Evolutionary conservation across 2,888 invertebrate genomes (phyloP), one percentile per base, ranked within the genome.

Genomic region (Melolontha melolontha): DNA sequence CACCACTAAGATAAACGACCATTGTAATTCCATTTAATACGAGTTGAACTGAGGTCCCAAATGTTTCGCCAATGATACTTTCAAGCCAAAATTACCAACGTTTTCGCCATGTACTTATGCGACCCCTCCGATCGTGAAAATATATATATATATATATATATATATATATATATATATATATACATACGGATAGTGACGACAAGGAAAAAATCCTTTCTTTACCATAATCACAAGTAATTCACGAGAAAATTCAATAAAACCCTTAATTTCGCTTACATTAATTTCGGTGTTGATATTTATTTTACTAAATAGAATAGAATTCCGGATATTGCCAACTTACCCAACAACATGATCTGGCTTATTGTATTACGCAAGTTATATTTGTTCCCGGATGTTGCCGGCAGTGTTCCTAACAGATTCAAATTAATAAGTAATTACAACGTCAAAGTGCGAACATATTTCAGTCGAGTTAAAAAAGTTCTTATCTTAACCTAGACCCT

Each of bases 11-110:
- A 66, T 66, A 55, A 66, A 66, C 54, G 54, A 51, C 55, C 55
- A 66, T 66, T 66, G 66, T 66, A 66, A 66, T 66, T 66, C 66
- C 55, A 55, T 66, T 66, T 66, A 66, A 54, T 54, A 66, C 66
- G 42, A 55, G 54, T 54, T 44, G 66, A 55, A 66, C 40, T 40
- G 54, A 14, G 42, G 42, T 41, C 42, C 66, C 54, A 47, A 44
- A 14, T 55, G 41, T 42, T 41, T 34, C 66, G 16, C 54, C 54
- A 27, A 66, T 66, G 64, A 64, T 64, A 64, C 44, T 64, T 39
- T 50, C 17, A 17, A 22, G n/a, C 17, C 51, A 49, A 34, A 50
- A 64, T 50, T 64, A 64, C 51, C 62, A 14, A 44, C 44, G 34
- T 49, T 49, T 64, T 64, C 51, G 64, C 49, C 51, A 49, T 64